Conservation (phyloP, 30 jellyfish, hydroid and myxozoan species). For the Aurelia aurita complex sp. Pacific region DNA sequence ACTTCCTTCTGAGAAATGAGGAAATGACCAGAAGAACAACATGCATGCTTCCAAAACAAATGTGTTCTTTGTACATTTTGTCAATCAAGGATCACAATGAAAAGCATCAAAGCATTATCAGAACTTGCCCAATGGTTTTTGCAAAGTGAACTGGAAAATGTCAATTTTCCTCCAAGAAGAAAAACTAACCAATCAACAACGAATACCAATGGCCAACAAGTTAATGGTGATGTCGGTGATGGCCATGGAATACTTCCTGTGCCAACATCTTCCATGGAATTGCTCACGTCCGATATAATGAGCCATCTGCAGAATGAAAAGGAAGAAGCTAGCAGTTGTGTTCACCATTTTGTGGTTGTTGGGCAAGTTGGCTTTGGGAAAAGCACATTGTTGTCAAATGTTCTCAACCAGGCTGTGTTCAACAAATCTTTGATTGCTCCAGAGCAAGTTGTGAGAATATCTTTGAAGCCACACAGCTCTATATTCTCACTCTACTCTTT, state of each 20-base stretch:
- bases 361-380: slow-evolving; percentile 31
- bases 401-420: background rate
- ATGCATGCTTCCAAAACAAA: too few species aligned
- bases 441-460: background rate
- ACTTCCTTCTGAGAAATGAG: too few species aligned
- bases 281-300: background rate
- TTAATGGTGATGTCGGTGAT: too few species aligned
- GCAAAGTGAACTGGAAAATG: slow-evolving; percentile 10
- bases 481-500: slow-evolving; percentile 11
- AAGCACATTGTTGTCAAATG: slow-evolving; percentile 3
- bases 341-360: background rate
- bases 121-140: slow-evolving; percentile 34
- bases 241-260: background rate
- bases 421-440: background rate
- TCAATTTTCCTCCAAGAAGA: background rate
- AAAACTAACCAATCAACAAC: background rate
- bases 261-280: background rate
- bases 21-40: too few species aligned
- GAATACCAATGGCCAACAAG: background rate
- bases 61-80: too few species aligned
- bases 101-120: background rate
- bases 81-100: too few species aligned
- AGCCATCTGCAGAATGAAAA: background rate
- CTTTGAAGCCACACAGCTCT: slow-evolving; percentile 19
- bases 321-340: background rate